These are phyloP conservation scores for Catocala nupta DNA, from an alignment of 2,888 invertebrate genomes.

Conservation along the genomic window DNA sequence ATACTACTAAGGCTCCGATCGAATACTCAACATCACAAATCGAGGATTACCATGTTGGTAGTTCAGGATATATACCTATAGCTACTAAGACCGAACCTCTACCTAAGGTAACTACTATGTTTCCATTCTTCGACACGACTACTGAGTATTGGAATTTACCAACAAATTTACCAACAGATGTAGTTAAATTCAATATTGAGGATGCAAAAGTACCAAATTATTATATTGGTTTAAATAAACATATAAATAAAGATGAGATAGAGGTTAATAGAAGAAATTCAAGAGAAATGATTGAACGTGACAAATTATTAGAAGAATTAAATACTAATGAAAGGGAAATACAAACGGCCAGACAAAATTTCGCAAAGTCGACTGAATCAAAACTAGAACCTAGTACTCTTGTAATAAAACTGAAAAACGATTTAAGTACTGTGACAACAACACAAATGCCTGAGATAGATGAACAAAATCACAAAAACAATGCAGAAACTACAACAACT, in stretches of 20 bases:
- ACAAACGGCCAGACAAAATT: background rate
- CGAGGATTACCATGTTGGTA: slow-evolving; percentile 78
- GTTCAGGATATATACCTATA: slow-evolving; percentile 76
- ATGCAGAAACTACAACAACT: slow-evolving; percentile 54
- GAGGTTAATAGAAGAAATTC: slow-evolving; percentile 37
- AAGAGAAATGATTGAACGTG: slow-evolving; percentile 28
- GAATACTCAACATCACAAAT: slow-evolving; percentile 67
- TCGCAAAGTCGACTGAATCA: slow-evolving; percentile 18
- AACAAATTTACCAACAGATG: slow-evolving; percentile 66
- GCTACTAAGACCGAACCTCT: slow-evolving; percentile 42
- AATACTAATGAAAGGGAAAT: slow-evolving; percentile 1
- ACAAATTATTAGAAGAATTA: slow-evolving; percentile 11
- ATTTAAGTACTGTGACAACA: slow-evolving; percentile 44
- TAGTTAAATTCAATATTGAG: slow-evolving; percentile 75
- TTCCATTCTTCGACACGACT: slow-evolving; percentile 60
- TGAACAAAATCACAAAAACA: slow-evolving; percentile 37
- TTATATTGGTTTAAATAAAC: slow-evolving; percentile 53
- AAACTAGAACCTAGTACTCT: slow-evolving; percentile 58
- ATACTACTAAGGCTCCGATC: slow-evolving; percentile 60
- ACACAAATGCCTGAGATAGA: slow-evolving; percentile 17
- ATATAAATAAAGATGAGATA: slow-evolving; percentile 43
- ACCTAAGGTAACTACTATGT: slow-evolving; percentile 54
- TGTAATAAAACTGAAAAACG: slow-evolving; percentile 67
- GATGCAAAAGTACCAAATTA: slow-evolving; percentile 78
- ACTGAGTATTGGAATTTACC: slow-evolving; percentile 48